These are phyloP conservation scores for Aphis gossypii DNA, from an alignment of 1,140 invertebrate genomes.

Conservation along the genomic window DNA sequence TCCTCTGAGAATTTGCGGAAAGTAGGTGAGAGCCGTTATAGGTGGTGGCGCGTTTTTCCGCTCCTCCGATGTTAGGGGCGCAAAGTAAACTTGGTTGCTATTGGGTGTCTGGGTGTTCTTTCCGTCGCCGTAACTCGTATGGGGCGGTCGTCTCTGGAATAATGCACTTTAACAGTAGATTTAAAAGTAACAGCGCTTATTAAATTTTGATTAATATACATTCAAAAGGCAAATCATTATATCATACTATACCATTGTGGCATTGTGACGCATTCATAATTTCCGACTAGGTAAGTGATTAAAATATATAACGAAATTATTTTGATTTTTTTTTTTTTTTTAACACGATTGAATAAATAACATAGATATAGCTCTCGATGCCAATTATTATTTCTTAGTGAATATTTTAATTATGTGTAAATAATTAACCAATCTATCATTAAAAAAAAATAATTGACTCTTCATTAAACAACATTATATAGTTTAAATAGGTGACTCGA, in stretches of 20 bases:
- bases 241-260: neutral
- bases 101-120: slow-evolving; percentile 16
- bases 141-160: slow-evolving; percentile 33
- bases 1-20: neutral
- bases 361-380: neutral
- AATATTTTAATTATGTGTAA: neutral
- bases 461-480: neutral
- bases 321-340: neutral
- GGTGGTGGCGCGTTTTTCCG: slow-evolving; percentile 1
- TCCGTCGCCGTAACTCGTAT: neutral
- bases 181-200: neutral
- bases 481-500: neutral
- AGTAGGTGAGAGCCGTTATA: slow-evolving; percentile 3
- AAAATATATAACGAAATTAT: neutral
- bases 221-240: neutral
- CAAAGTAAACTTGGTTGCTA: neutral
- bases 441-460: neutral
- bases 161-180: neutral
- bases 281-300: neutral
- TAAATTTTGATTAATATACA: neutral
- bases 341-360: neutral
- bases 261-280: neutral
- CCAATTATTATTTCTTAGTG: neutral
- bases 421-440: neutral
- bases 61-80: neutral